Conservation (phyloP, 2,888 invertebrate genomes). For the Scelioninae gen. 2 region DNA sequence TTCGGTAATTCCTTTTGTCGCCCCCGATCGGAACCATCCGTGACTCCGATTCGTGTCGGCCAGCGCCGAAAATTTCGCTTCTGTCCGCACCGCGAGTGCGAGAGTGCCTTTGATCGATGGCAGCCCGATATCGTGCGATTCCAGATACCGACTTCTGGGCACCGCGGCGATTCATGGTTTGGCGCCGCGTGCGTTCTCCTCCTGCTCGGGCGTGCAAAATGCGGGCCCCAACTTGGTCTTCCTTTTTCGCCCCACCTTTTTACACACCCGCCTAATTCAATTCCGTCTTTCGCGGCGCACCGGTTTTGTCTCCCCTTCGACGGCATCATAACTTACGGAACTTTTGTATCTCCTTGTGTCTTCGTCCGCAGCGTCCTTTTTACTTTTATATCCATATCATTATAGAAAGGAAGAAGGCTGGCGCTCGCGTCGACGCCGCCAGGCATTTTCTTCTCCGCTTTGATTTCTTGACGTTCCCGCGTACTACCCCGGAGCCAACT, state of each 20-base stretch:
- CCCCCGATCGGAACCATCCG: conserved; percentile 21
- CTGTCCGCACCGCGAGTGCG: conserved; percentile 44
- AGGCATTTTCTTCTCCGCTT: conserved; percentile 45
- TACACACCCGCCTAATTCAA: conserved; percentile 50
- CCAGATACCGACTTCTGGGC: conserved; percentile 41
- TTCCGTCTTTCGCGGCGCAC: conserved; percentile 36
- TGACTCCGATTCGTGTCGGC: conserved; percentile 24
- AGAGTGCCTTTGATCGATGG: conserved; percentile 52
- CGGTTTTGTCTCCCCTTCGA: conserved; percentile 24
- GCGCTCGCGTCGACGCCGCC: conserved; percentile 24
- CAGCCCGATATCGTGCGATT: conserved; percentile 47
- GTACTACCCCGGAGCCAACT: conserved; percentile 32
- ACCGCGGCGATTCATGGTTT: conserved; percentile 53
- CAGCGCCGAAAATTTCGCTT: conserved; percentile 53
- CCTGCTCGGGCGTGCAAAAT: conserved; percentile 48
- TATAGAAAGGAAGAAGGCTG: conserved; percentile 19
- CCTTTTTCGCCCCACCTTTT: conserved; percentile 28
- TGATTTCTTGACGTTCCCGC: conserved; percentile 40
- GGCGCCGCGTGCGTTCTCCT: conserved; percentile 54
- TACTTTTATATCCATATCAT: conserved; percentile 39
- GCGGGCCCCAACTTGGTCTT: conserved; percentile 20
- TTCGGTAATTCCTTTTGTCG: conserved; percentile 5
- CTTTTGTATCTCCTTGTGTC: conserved; percentile 44
- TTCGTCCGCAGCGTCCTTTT: conserved; percentile 15
- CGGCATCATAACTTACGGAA: conserved; percentile 39